Conservation (phyloP, 2,797 vertebrate genomes). For the Yasuhikotakia modesta region DNA sequence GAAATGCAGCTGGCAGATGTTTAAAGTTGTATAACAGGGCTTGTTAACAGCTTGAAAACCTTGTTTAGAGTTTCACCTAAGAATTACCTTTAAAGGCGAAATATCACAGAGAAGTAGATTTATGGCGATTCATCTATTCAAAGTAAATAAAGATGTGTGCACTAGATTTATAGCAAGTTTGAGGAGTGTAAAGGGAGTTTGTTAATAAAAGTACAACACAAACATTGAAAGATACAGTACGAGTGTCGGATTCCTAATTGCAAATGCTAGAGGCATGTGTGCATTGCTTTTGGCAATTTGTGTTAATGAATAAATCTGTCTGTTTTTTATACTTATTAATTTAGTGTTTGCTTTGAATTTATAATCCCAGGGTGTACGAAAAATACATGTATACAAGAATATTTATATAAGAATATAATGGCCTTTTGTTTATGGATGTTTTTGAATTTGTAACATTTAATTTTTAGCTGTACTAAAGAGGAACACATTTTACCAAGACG, state of each 20-base stretch:
- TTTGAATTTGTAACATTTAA: not conserved
- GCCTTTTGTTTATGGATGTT: not conserved
- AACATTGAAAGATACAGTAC: slow-evolving; percentile 14
- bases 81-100: not conserved
- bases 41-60: not conserved
- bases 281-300: slow-evolving; percentile 43
- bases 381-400: not conserved
- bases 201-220: not conserved
- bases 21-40: not conserved
- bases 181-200: not conserved
- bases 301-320: slow-evolving; percentile 26
- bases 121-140: not conserved
- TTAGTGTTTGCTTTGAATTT: slow-evolving; percentile 34
- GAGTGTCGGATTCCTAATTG: slow-evolving; percentile 2
- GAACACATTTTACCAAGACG: not conserved
- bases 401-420: too few relatives aligned
- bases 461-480: not conserved
- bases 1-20: not conserved
- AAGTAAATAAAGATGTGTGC: not conserved
- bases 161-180: not conserved
- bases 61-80: not conserved
- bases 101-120: not conserved
- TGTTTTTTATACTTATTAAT: slow-evolving; percentile 67
- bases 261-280: slow-evolving; percentile 32
- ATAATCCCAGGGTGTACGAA: not conserved